These are phyloP conservation scores for Phalacrocorax carbo DNA, from an alignment of 2,113 vertebrate species.

Conservation along the genomic window DNA sequence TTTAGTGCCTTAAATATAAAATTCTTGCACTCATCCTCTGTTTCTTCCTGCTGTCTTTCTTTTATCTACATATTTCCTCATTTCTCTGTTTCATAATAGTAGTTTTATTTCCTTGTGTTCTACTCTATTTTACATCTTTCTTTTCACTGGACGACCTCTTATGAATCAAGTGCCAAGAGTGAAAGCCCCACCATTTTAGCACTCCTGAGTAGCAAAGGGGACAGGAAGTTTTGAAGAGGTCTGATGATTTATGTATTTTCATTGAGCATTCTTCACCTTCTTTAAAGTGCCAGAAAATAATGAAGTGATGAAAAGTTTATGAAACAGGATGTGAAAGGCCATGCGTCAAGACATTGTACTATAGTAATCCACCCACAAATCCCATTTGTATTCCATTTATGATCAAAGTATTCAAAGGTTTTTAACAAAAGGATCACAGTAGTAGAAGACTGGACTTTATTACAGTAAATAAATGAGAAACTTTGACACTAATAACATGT, in stretches of 20 bases:
- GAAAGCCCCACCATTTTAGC: neutral
- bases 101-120: neutral
- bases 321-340: neutral
- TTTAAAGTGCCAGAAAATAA: neutral
- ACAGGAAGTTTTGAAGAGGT: neutral
- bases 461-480: neutral
- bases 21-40: neutral
- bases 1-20: neutral
- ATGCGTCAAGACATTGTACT: neutral
- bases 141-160: neutral
- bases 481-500: fast-evolving
- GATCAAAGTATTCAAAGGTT: neutral
- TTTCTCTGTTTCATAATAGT: neutral
- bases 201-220: neutral
- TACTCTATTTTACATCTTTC: neutral
- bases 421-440: neutral
- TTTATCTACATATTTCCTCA: neutral
- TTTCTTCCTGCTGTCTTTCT: neutral
- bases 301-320: neutral
- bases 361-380: neutral
- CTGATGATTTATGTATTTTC: neutral
- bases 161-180: neutral
- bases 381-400: neutral
- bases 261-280: neutral
- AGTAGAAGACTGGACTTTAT: neutral